Base-by-base conservation (phyloP, 2,888 invertebrate species). In the Blera fallax region DNA sequence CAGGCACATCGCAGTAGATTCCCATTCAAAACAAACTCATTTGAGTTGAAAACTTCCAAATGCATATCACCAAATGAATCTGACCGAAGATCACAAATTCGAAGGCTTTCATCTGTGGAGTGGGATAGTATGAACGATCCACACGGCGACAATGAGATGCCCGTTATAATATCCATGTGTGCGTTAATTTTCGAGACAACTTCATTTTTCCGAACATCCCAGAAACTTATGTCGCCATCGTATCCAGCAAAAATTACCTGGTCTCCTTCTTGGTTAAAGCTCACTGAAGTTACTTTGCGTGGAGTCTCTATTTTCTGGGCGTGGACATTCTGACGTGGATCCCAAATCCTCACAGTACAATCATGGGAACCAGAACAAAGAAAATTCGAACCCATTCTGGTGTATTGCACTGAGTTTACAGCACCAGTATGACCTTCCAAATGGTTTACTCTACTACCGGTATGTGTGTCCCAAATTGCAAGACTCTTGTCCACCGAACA, bases 81-180 rank as follows among this genome's bases (percentile, higher is more conserved):
- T 0, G 99, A 98, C 16, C 99, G 93, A 64, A 99, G 95, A 92
- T 99, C 99, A 99, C 99, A 99, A 89, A 99, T 97, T 77, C 98
- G 94, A 37, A 98, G 93, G 3, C 97, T 97, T 90, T 96, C 97
- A 91, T 99, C 99, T 99, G 99, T 99, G 0, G 97, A 94, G 93
- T 99, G 99, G 0, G 98, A 97, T 11, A 99, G 93, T 11, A 99
- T 94, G 91, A 98, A 98, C 0, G 97, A 96, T 0, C 97, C 97
- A 58, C 91, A 91, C 0, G 91, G 91, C 0, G 91, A 91, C 0
- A 91, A 78, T 1, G 96, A 93, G 88, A 99, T 91, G 5, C 96
- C 98, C 10, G 99, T 99, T 4, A 99, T 94, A 0, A 98, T 98
- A 90, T 99, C 99, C 0, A 96, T 95, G 89, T 99, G 99, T 0